Evolutionary conservation across 1,140 invertebrate genomes (phyloP), one percentile per base, ranked within the genome.

Genomic region (roundworm (Caenorhabditis elegans)): DNA sequence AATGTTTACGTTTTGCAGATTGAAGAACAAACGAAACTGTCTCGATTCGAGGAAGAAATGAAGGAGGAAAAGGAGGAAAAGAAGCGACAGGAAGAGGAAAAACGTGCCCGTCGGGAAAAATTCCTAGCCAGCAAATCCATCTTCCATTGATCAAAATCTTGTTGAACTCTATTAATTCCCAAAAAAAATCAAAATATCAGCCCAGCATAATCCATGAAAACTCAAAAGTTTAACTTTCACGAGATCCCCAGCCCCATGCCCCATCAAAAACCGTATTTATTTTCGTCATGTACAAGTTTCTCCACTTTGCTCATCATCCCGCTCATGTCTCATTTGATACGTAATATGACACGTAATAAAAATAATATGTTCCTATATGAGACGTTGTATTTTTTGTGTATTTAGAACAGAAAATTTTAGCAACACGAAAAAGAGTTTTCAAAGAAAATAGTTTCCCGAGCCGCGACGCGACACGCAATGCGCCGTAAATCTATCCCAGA

Each of bases 11-110:
- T n/a, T n/a, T n/a, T n/a, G n/a, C 47, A 82, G 78, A 83, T 83
- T 26, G 82, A 47, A n/a, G 70, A 83, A 26, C 82, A 83, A 43
- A 79, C 70, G 11, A 83, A 83, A 53, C 11, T 78, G 55, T 83
- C 82, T 24, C 55, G 80, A 70, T 83, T 83, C n/a, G 82, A 83
- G 28, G 82, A 78, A 31, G 82, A 83, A 60, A 83, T 83, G 34
- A 78, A 78, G 24, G 76, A 60, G 26, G 82, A 83, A 60, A 51
- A 83, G 46, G 82, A 83, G 15, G 82, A 83, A 36, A 78, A 53
- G 55, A 78, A 79, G 34, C 76, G 48, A 22, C 34, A 36, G 31
- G 82, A 83, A 43, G 76, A 83, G 31, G 82, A 83, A 26, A 83
- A 75, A 43, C 31, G 36, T 13, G 51, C 48, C 31, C 36, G 82